Percentiles rank a stretch among this genome's conserved stretches.
These are phyloP conservation scores for Polypedilum pembai DNA, from an alignment of 1,140 invertebrate genomes.

Conservation along the genomic window DNA sequence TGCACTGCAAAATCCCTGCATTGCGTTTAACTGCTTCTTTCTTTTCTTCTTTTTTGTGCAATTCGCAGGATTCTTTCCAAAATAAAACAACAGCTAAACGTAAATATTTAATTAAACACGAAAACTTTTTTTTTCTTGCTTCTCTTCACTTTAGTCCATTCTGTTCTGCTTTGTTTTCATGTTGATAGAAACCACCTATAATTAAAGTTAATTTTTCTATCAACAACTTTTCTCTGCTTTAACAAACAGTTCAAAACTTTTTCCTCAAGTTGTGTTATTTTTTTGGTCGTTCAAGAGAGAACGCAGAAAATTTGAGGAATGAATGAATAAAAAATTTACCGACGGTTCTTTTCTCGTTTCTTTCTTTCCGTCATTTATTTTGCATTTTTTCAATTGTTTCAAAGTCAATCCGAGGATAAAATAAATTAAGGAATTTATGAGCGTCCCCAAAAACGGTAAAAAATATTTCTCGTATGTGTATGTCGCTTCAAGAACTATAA, in stretches of 20 bases:
- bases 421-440: slow-evolving; percentile 18
- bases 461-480: neutral
- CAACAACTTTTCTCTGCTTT: slow-evolving; percentile 24
- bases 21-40: neutral
- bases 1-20: neutral
- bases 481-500: slow-evolving; percentile 3
- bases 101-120: slow-evolving; percentile 19
- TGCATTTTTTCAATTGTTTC: neutral
- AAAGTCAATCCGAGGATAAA: neutral
- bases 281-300: neutral
- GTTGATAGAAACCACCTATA: slow-evolving; percentile 27
- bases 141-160: neutral
- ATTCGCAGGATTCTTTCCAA: slow-evolving; percentile 4
- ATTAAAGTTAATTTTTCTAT: slow-evolving; percentile 28
- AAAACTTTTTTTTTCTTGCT: neutral
- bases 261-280: neutral
- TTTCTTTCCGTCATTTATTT: neutral
- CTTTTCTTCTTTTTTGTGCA: neutral
- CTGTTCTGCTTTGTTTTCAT: neutral
- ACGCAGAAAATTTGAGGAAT: neutral
- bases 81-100: slow-evolving; percentile 12
- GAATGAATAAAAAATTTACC: neutral
- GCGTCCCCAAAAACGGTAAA: slow-evolving; percentile 12
- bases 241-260: slow-evolving; percentile 21
- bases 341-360: slow-evolving; percentile 1